These are phyloP conservation scores for Apteryx owenii DNA, from an alignment of 2,113 vertebrate species.

Conservation along the genomic window DNA sequence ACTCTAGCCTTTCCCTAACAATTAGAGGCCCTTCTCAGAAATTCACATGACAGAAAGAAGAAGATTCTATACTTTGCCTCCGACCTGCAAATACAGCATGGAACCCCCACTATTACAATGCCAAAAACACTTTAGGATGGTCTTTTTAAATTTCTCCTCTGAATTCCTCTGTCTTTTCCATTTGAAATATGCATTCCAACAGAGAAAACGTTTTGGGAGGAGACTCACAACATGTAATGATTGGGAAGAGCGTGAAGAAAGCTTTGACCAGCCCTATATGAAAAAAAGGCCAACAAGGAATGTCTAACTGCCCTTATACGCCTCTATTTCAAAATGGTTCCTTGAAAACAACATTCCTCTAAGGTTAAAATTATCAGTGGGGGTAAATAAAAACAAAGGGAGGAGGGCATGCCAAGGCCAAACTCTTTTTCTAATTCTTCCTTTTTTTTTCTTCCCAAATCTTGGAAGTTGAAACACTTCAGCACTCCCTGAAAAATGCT, in stretches of 20 bases:
- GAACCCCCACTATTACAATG: rapidly evolving
- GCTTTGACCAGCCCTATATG: not conserved
- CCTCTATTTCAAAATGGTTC: not conserved
- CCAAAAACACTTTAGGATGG: not conserved
- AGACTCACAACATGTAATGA: not conserved
- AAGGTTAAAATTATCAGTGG: not conserved
- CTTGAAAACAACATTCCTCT: not conserved
- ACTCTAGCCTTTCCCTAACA: not conserved
- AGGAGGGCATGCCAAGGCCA: not conserved
- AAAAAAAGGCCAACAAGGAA: not conserved
- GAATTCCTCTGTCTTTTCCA: not conserved
- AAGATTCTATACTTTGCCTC: not conserved
- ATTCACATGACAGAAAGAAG: not conserved
- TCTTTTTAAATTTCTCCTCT: not conserved
- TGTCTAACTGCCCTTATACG: not conserved
- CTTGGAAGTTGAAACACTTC: not conserved
- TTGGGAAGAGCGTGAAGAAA: not conserved
- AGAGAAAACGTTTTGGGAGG: not conserved
- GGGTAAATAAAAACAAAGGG: not conserved
- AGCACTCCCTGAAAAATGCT: not conserved
- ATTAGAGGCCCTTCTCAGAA: not conserved
- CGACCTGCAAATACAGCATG: not conserved
- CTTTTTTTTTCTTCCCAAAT: too few species aligned
- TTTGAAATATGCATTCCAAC: not conserved
- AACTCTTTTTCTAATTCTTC: not conserved